phyloP scores from a whole-genome alignment of 1,140 invertebrate genomes.

The Triops cancriformis region DNA sequence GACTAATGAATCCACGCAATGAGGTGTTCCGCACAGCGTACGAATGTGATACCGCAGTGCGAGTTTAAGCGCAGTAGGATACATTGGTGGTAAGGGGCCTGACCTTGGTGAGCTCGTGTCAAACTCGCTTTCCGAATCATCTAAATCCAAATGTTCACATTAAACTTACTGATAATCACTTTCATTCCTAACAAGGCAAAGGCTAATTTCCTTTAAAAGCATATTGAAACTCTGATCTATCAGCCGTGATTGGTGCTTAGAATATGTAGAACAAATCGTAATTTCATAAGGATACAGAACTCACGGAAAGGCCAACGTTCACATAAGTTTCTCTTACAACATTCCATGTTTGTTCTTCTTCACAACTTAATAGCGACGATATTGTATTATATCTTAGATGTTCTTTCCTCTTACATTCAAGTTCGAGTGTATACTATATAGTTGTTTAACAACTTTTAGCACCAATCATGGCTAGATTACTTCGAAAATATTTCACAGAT shows the following conservation, averaged over 20 bases:
- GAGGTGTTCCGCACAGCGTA: slow-evolving; percentile 41
- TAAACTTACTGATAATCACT: no score
- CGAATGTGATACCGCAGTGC: slow-evolving; percentile 44
- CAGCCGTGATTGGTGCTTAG: no score
- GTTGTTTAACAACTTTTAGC: neutral
- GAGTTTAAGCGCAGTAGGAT: slow-evolving; percentile 44
- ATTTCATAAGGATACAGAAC: no score
- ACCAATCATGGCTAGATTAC: neutral
- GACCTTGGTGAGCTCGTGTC: neutral
- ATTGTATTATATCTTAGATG: neutral
- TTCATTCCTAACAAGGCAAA: no score
- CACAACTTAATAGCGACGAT: slow-evolving; percentile 11
- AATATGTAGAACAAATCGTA: no score
- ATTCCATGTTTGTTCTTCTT: neutral
- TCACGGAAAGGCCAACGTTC: no score
- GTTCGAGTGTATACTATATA: no score
- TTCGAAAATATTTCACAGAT: no score
- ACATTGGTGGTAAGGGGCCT: slow-evolving; percentile 33
- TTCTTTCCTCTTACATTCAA: no score
- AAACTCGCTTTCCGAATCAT: neutral
- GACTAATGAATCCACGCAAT: slow-evolving; percentile 47
- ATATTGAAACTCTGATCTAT: no score
- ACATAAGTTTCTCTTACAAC: no score
- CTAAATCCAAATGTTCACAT: neutral
- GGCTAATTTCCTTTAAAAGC: no score